Base-by-base conservation (phyloP, 1,140 invertebrate genomes). In the Trichonephila clavipes region DNA sequence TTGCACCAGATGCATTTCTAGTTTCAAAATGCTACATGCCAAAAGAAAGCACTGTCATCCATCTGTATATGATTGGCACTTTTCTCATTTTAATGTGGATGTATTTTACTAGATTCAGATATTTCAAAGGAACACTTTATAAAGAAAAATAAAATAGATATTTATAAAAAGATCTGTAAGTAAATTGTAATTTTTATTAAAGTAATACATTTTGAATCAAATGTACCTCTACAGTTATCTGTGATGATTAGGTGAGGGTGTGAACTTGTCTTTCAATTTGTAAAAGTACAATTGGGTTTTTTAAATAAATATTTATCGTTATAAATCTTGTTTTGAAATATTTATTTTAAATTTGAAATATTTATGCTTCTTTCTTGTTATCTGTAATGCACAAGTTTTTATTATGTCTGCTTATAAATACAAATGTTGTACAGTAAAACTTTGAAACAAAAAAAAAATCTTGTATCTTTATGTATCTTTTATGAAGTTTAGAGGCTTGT, bases 21-120 rank as follows among this genome's bases (percentile, higher is more conserved):
- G 95, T 98, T 34, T 96, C 96, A 83, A 97, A 97, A 95, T 98
- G 98, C 95, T 97, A 97, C 94, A 97, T 98, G 96, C 97, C 98
- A 90, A 96, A 96, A 93, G 97, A 98, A 96, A 96, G 96, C 59
- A 97, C 97, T 62, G 97, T 97, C 8, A 95, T 96, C 7, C 86
- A 88, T 10, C 94, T 96, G 2, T 96, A 96, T 94, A 94, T 95
- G 28, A 86, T 95, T 64, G 95, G 94, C 16, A 28, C 51, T 28
- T 18, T 93, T 24, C 61, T 69, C 24, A 72, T 94, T 59, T 58
- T 94, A 59, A n/a, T 95, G 3, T 95, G 94, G 94, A 72, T 94
- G 10, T 77, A 94, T 72, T 66, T 90, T n/a, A 81, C 90, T 28
- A 69, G 94, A 62, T 87, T 44, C 18, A 69, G 94, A 89, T 90